Evolutionary conservation across 2,797 vertebrate species (phyloP).

Genomic region (Parauchenoglanis ngamensis): DNA sequence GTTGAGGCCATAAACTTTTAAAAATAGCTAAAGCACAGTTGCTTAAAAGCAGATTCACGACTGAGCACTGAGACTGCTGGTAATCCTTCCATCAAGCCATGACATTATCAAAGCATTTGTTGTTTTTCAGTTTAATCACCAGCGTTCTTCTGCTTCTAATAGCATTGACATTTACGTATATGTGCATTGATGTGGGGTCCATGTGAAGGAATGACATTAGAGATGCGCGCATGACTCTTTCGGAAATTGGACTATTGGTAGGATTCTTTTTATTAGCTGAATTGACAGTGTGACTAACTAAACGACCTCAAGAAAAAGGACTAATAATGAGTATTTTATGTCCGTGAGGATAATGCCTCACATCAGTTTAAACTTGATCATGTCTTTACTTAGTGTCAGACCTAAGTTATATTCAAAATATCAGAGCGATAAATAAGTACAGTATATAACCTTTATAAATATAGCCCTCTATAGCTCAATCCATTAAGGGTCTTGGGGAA

Average conservation of each 20-base stretch:
- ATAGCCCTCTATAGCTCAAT: no score
- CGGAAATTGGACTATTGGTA: conserved; percentile 13
- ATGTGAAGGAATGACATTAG: conserved; percentile 14
- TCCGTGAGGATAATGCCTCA: not conserved
- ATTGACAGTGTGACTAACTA: not conserved
- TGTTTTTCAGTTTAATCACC: conserved; percentile 44
- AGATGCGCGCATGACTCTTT: not conserved
- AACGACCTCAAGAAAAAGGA: not conserved
- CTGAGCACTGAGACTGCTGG: conserved; percentile 4
- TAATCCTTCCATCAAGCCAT: conserved; percentile 37
- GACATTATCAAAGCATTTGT: conserved; percentile 23
- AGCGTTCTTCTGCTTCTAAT: conserved; percentile 44
- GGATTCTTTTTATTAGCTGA: not conserved
- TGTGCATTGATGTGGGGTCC: not conserved
- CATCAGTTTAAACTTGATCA: not conserved
- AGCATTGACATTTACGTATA: conserved; percentile 29
- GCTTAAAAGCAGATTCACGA: conserved; percentile 11
- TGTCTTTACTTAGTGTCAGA: not conserved
- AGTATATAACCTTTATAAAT: not conserved
- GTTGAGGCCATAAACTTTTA: conserved; percentile 47
- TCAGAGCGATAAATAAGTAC: not conserved
- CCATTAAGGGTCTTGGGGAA: no score
- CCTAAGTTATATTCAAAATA: not conserved
- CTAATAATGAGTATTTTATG: not conserved
- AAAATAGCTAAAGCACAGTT: conserved; percentile 52